Evolutionary conservation across 2,888 invertebrate species (phyloP), one percentile per base, ranked within the genome.

Genomic region (Morpho deidamia): DNA sequence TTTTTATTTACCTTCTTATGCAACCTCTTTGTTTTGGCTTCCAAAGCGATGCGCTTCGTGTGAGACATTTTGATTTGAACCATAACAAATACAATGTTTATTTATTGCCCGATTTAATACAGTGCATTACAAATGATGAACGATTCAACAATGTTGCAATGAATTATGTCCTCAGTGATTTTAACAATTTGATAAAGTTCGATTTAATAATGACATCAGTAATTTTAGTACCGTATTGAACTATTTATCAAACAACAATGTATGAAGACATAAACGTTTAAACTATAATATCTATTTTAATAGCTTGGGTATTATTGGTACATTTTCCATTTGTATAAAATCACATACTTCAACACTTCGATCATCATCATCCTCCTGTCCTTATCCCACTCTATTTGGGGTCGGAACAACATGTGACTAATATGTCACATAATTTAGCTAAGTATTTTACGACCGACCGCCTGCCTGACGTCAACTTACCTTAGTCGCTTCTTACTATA

Each of bases 11-110:
- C 11, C 5, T 23, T 34, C 45, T 35, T 43, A 40, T 41, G 43
- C 48, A 44, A 44, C 39, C 32, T 0, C 23, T 8, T 40, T n/a
- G n/a, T 34, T 42, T 47, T 37, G 41, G 37, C 55, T 58, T 53
- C 45, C 52, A 38, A 58, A 52, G 12, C 51, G 8, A 32, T 38
- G 23, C 40, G 46, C 62, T 10, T 58, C 57, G 59, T 61, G 59
- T 61, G 64, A 58, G 61, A 61, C 56, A 63, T 63, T 64, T 59
- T 50, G 58, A 61, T 62, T 58, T 57, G 56, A 46, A 43, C 48
- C 39, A 45, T 51, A 53, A 54, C 53, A 51, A 35, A 52, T 45
- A 47, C 51, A 41, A 58, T 61, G 55, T 62, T 61, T 61, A 59
- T 62, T 60, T 58, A 60, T 60, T 56, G 60, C 11, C 40, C 38